Evolutionary conservation across 2,888 invertebrate genomes (phyloP), one percentile per base, ranked within the genome.

Genomic region (Oxycera nigricornis): DNA sequence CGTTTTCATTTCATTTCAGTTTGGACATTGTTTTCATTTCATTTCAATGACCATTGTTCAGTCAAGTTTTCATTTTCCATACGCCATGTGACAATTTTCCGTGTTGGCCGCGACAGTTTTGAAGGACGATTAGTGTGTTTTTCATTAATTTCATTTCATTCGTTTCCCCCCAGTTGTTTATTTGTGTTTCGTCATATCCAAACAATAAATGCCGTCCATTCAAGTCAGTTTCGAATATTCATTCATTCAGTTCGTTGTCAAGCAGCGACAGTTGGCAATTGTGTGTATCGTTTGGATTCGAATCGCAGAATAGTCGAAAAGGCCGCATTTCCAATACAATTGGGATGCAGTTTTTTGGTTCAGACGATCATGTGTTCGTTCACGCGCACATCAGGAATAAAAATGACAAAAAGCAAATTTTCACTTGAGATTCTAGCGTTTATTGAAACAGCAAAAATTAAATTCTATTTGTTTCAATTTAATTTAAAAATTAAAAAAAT

Each of bases 371-470:
- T 41, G 62, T 20, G 7, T 35, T 24, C n/a, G 41, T 41, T 14
- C 65, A 22, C 39, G 24, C 24, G 65, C 39, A 20, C 41, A 11
- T 6, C 31, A 24, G 24, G 35, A 65, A 65, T 30, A 76, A 76
- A 74, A 76, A 73, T 74, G 67, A 74, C 76, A 76, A 76, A 76
- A 76, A 76, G 74, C 76, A 76, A 76, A 76, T 73, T 62, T 74
- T 73, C 72, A 39, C 35, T 74, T 76, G 28, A 62, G 62, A 68
- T 73, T 73, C 6, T 65, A 65, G 22, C 59, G 41, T 72, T 62
- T 35, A 52, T 72, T 59, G 65, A 74, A 74, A 55, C 55, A 75
- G 20, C 46, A 61, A 72, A 74, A 74, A 61, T 20, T 11, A 4
- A 57, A 57, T 57, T 9, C 3, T 57, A 46, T 46, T 46, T 17